phyloP scores from a whole-genome alignment of 2,113 vertebrate genomes.

The Microcebus lehilahytsara region DNA sequence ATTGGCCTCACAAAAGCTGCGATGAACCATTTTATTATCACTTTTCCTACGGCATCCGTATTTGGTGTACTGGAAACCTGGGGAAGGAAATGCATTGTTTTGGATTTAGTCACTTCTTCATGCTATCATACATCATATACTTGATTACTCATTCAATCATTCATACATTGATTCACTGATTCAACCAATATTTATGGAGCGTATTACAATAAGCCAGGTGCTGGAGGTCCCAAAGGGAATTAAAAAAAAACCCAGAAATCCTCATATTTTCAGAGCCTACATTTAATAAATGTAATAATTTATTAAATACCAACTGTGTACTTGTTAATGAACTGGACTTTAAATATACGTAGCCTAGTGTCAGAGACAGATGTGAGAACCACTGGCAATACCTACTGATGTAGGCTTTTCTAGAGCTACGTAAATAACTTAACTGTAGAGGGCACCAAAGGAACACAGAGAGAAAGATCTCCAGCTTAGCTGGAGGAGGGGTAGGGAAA shows the following conservation, averaged over 20 bases:
- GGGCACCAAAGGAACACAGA: constrained; percentile 28
- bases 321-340: neutral
- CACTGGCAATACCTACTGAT: rapidly evolving
- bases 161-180: neutral
- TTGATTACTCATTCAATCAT: neutral
- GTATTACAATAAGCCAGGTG: neutral
- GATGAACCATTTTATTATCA: constrained; percentile 96
- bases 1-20: constrained; percentile 92
- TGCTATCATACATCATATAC: neutral
- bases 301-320: neutral
- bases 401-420: neutral
- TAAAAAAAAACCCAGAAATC: neutral
- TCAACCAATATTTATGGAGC: neutral
- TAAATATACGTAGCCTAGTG: neutral
- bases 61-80: constrained; percentile 97
- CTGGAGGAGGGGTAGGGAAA: neutral
- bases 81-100: neutral
- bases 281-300: neutral
- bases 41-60: constrained; percentile 97
- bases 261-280: neutral
- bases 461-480: neutral
- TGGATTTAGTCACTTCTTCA: neutral
- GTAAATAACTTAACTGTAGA: neutral
- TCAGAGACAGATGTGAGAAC: neutral
- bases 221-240: neutral